Percentiles rank a stretch among this genome's conserved stretches.
phyloP scores from a whole-genome alignment of 2,113 vertebrate genomes.

The Tiliqua scincoides region DNA sequence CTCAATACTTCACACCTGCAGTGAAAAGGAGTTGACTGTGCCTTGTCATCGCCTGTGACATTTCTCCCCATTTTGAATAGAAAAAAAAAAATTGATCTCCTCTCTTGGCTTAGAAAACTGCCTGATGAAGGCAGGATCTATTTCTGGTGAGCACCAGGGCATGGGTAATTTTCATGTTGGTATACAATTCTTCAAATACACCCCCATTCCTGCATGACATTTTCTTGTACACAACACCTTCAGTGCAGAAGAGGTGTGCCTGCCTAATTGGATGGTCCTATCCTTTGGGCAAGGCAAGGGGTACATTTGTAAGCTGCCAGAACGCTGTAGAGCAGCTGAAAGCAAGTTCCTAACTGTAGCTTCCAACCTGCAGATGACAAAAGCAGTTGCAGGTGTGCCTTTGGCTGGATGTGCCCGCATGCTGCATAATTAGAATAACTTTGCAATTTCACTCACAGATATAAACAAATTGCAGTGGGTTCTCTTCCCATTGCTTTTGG shows the following conservation, averaged over 20 bases:
- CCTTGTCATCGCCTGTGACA: conserved; percentile 4
- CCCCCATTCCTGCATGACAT: background rate
- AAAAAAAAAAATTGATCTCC: background rate
- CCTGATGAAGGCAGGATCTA: conserved; percentile 24
- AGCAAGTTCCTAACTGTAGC: rapidly evolving
- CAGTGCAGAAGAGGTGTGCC: background rate
- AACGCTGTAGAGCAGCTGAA: background rate
- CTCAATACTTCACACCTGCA: rapidly evolving
- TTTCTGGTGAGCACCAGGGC: conserved; percentile 16
- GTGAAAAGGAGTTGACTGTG: conserved; percentile 10
- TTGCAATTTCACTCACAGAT: background rate
- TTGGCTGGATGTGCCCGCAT: background rate
- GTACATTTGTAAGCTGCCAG: background rate
- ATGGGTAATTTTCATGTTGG: background rate
- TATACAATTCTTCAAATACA: background rate
- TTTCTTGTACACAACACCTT: background rate
- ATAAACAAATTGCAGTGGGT: background rate
- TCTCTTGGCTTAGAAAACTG: conserved; percentile 35
- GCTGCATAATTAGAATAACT: background rate
- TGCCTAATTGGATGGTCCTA: background rate
- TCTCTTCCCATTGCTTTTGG: background rate
- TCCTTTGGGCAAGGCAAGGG: background rate
- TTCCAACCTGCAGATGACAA: background rate
- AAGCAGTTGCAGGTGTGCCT: background rate
- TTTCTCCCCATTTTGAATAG: conserved; percentile 21